Evolutionary conservation across 1,140 invertebrate species (phyloP), one percentile per base, ranked within the genome.

Genomic region (Zaprionus lachaisei): DNA sequence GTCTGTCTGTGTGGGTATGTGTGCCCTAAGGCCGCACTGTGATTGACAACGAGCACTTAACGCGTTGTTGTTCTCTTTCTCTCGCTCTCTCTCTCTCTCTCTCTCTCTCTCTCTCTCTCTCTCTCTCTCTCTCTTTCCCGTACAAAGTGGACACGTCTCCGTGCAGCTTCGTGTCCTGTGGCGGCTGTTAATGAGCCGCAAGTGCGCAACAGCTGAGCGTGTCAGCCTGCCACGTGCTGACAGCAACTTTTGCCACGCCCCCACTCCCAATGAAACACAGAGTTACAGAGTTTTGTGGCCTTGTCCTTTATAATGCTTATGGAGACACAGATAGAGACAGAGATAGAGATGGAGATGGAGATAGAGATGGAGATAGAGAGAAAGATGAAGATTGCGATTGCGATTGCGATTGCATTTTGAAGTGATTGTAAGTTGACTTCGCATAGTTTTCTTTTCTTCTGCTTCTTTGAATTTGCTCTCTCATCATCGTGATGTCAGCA

Each of bases 11-110:
- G 41, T 47, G n/a, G 2, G 3, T 47, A n/a, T 17, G 41, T 15
- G 4, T 47, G 55, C 44, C 66, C 68, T 41, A 62, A 61, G 64
- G 65, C 60, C 41, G 73, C 61, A 44, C 67, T 81, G 78, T 87
- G 84, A 89, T 84, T 89, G 85, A 89, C 84, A 89, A 81, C 75
- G 72, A 58, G 81, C 84, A 89, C 84, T 89, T 89, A 89, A 90
- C 85, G 87, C 41, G n/a, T 47, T 17, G n/a, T 17, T 47, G 41
- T 47, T 17, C 6, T 47, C 15, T 15, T 15, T 44, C 81, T 71
- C 84, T 81, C 71, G 54, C 15, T 49, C 34, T 63, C 63, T 57
- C 15, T 49, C 41, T 58, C 63, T 9, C 6, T 44, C 15, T 15
- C 38, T 44, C 81, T 71, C 84, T 81, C 71, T 57, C 15, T 49